Evolutionary conservation across 2,888 invertebrate genomes (phyloP), one percentile per base, ranked within the genome.

Genomic region (Ornithoptera priamus): DNA sequence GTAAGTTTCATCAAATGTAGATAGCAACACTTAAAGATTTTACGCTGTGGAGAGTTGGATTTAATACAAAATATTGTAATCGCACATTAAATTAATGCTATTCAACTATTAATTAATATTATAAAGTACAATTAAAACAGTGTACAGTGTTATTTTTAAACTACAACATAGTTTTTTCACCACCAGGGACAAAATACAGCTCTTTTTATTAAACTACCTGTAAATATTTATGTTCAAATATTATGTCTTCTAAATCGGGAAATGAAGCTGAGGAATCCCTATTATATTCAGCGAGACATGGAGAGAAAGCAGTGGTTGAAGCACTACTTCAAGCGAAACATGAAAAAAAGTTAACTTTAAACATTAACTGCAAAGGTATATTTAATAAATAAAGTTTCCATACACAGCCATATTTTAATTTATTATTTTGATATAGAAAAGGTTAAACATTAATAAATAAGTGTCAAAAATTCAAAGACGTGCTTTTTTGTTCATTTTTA

Each of bases 361-460:
- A 95, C 80, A 88, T 95, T 22, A 94, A 94, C 80, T 95, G 95
- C 77, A 95, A 94, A 93, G 95, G 95, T 95, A 87, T 74, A 71
- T 60, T 58, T 39, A 10, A 39, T 39, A 39, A 39, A 39, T 39
- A 39, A 39, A 39, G 39, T 39, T 39, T 30, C 10, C 1, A 39
- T 39, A 17, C 18, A 50, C 50, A 15, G 18, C 50, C 15, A 39
- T 39, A 39, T 7, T 10, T 39, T 10, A 10, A 39, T 10, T 39
- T 39, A 39, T 39, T 39, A 5, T 39, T 39, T 39, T 39, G 10
- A 8, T 10, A 39, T 10, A 39, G 39, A 39, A 39, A 39, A 39
- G 8, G 1, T 39, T 1, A 10, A 7, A 39, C 10, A 10, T 10
- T 10, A 10, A 1, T 30, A 6, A 10, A 8, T 39, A 39, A 39